phyloP scores from a whole-genome alignment of 1,140 invertebrate species.

The Colletes gigas region DNA sequence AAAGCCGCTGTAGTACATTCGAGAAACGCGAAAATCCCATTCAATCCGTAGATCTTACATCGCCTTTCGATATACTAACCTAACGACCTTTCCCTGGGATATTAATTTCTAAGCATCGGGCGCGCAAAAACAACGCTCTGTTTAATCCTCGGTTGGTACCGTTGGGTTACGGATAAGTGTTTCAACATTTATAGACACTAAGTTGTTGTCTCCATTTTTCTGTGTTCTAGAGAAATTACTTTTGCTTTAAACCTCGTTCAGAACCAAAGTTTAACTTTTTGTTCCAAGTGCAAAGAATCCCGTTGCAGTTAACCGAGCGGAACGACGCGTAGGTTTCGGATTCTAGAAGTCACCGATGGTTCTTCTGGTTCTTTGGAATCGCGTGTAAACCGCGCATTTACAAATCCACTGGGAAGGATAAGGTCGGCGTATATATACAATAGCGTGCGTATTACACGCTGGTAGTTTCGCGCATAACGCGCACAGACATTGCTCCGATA shows the following conservation, averaged over 20 bases:
- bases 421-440: slow-evolving; percentile 5
- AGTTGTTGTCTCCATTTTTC: too few relatives aligned
- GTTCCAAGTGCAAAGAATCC: too few relatives aligned
- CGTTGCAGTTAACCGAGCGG: too few relatives aligned
- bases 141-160: too few relatives aligned
- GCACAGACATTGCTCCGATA: slow-evolving; percentile 23
- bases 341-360: background rate
- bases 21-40: background rate
- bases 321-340: background rate
- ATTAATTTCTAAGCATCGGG: background rate
- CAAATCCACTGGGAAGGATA: slow-evolving; percentile 45
- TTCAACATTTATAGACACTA: too few relatives aligned
- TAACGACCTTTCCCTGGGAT: too few relatives aligned
- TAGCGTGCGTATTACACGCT: slow-evolving; percentile 34
- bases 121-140: too few relatives aligned
- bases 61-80: background rate
- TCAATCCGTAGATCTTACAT: background rate
- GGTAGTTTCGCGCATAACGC: slow-evolving; percentile 22
- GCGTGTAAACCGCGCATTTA: slow-evolving; percentile 69
- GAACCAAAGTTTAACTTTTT: too few relatives aligned
- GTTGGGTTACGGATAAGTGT: too few relatives aligned
- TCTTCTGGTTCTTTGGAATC: slow-evolving; percentile 60
- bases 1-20: background rate
- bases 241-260: too few relatives aligned
- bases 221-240: too few relatives aligned